Evolutionary conservation across 2,888 invertebrate genomes (phyloP).

Genomic region (Linnaemya tessellans): DNA sequence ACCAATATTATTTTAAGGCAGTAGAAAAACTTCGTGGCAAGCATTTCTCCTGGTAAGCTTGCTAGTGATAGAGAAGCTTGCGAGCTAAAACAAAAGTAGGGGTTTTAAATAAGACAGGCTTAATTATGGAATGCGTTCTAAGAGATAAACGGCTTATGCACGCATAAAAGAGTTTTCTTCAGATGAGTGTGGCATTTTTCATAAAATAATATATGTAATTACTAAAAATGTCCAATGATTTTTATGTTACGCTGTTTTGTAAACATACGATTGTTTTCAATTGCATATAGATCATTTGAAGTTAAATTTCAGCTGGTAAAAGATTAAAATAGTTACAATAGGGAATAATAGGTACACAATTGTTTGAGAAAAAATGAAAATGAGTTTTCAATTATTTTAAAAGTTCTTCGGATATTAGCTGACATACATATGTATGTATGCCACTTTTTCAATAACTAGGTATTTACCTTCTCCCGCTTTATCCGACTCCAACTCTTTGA

Average conservation of each 20-base stretch:
- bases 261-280: conserved; percentile 85
- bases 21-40: too few relatives aligned
- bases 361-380: neutral
- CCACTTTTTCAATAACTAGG: conserved; percentile 3
- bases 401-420: neutral
- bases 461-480: conserved; percentile 69
- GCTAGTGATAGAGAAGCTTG: too few relatives aligned
- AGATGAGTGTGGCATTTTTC: neutral
- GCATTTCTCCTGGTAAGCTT: too few relatives aligned
- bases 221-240: conserved; percentile 86
- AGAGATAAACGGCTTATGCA: too few relatives aligned
- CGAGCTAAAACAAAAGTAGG: too few relatives aligned
- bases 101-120: too few relatives aligned
- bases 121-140: too few relatives aligned
- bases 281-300: conserved; percentile 88
- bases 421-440: neutral
- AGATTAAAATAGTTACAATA: too few relatives aligned
- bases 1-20: too few relatives aligned
- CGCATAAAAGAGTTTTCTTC: too few relatives aligned
- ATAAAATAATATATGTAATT: conserved; percentile 85
- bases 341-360: neutral
- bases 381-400: neutral
- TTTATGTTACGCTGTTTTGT: conserved; percentile 82
- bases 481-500: conserved; percentile 80
- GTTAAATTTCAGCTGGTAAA: conserved; percentile 82